Evolutionary conservation across 1,140 invertebrate genomes (phyloP).

Genomic region (Macrobrachium nipponense): DNA sequence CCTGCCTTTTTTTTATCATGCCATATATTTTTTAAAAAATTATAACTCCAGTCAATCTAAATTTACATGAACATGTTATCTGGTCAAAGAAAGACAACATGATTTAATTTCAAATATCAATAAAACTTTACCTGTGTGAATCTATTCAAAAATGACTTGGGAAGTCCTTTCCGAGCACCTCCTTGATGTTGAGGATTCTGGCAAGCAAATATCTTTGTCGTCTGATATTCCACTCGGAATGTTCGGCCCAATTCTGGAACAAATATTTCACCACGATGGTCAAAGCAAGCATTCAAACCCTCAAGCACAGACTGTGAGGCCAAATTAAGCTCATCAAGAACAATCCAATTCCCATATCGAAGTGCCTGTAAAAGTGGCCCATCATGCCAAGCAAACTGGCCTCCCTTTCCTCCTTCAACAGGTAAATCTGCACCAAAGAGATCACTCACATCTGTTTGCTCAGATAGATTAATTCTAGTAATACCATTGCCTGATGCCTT

Average conservation of each 20-base stretch:
- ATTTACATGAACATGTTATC: too few relatives aligned
- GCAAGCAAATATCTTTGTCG: conserved; percentile 94
- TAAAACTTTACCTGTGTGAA: conserved; percentile 82
- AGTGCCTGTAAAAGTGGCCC: conserved; percentile 94
- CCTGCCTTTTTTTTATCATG: too few relatives aligned
- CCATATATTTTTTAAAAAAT: too few relatives aligned
- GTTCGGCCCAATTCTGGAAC: conserved; percentile 93
- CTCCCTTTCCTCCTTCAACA: conserved; percentile 83
- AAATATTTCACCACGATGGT: conserved; percentile 96
- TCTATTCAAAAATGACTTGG: conserved; percentile 96
- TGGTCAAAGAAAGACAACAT: too few relatives aligned
- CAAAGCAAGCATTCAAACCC: conserved; percentile 97
- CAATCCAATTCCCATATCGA: conserved; percentile 93
- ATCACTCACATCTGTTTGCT: conserved; percentile 98
- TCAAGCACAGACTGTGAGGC: conserved; percentile 98
- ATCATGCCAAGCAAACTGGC: conserved; percentile 95
- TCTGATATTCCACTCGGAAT: conserved; percentile 79
- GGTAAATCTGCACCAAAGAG: conserved; percentile 98
- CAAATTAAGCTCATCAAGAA: conserved; percentile 98
- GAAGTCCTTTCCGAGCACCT: conserved; percentile 93
- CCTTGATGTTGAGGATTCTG: conserved; percentile 98
- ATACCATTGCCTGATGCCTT: conserved; percentile 83
- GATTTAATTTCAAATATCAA: too few relatives aligned
- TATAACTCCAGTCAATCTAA: too few relatives aligned
- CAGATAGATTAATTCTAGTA: conserved; percentile 95